These are phyloP conservation scores for Drosophila micromelanica DNA, from an alignment of 1,140 invertebrate species.

Conservation along the genomic window DNA sequence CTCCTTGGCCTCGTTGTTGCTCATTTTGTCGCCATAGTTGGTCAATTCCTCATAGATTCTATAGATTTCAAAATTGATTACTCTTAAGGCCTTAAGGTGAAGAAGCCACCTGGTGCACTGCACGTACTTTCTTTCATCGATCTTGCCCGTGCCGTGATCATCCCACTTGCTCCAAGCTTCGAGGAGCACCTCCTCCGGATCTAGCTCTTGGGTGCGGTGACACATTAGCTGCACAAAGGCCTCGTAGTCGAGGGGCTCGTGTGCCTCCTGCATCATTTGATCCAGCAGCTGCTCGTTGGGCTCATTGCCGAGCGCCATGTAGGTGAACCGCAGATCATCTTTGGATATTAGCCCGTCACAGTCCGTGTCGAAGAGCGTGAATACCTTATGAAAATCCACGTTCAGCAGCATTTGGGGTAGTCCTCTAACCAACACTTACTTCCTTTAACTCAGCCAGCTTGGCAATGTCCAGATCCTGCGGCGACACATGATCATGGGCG, in stretches of 20 bases:
- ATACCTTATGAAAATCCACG: slow-evolving; percentile 84
- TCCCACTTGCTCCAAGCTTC: slow-evolving; percentile 88
- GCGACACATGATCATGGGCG: slow-evolving; percentile 83
- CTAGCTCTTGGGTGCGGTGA: slow-evolving; percentile 86
- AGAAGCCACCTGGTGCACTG: neutral
- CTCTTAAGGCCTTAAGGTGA: neutral
- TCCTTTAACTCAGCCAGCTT: slow-evolving; percentile 86
- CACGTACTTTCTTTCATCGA: slow-evolving; percentile 86
- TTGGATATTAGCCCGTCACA: slow-evolving; percentile 87
- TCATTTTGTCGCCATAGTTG: slow-evolving; percentile 87
- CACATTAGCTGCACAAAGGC: slow-evolving; percentile 87
- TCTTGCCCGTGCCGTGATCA: slow-evolving; percentile 86
- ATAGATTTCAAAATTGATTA: neutral
- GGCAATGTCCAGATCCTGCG: slow-evolving; percentile 86
- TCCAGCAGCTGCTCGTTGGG: slow-evolving; percentile 85
- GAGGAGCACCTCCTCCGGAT: slow-evolving; percentile 87
- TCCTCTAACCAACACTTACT: slow-evolving; percentile 66
- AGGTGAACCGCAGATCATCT: slow-evolving; percentile 86
- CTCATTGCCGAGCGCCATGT: slow-evolving; percentile 86
- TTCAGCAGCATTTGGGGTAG: neutral
- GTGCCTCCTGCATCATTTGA: slow-evolving; percentile 87
- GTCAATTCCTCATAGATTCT: slow-evolving; percentile 87
- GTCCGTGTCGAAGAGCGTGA: slow-evolving; percentile 87
- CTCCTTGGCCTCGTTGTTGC: slow-evolving; percentile 86
- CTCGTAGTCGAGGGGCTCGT: slow-evolving; percentile 87